Evolutionary conservation across 2,797 vertebrate species (phyloP).

Genomic region (Poeciliopsis presidionis): DNA sequence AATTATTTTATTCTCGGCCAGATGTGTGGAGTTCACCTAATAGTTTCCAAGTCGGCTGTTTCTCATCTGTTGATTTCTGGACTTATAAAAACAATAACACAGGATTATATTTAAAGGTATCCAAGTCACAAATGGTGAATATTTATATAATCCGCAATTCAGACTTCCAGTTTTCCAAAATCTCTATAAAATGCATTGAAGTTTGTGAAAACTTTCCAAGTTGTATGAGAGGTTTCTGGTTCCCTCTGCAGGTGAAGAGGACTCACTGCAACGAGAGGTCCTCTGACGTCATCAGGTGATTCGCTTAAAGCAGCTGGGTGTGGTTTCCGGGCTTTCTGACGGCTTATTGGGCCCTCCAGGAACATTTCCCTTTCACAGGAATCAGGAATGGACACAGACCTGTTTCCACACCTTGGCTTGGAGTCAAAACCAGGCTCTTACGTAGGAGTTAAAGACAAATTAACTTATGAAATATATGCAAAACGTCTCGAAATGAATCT

Average conservation of each 20-base stretch:
- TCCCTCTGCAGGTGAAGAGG: neutral
- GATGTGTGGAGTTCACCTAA: neutral
- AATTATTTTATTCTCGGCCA: neutral
- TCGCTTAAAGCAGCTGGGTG: neutral
- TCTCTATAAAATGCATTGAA: neutral
- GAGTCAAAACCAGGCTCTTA: neutral
- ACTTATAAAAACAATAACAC: neutral
- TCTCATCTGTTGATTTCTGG: neutral
- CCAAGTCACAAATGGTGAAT: neutral
- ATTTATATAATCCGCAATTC: neutral
- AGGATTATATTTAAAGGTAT: neutral
- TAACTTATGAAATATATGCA: neutral
- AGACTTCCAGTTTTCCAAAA: neutral
- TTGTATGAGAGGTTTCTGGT: neutral
- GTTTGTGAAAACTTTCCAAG: neutral
- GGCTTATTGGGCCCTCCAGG: neutral
- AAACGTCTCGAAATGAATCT: neutral
- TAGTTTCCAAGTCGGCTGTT: neutral
- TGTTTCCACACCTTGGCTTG: neutral
- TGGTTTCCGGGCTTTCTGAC: neutral
- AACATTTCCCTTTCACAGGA: constrained; percentile 2
- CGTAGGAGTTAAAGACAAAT: neutral
- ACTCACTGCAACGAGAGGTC: neutral
- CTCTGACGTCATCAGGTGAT: neutral
- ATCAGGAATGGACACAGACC: neutral